These are phyloP conservation scores for Bugulina stolonifera DNA, from an alignment of 2,888 invertebrate genomes.

Conservation along the genomic window DNA sequence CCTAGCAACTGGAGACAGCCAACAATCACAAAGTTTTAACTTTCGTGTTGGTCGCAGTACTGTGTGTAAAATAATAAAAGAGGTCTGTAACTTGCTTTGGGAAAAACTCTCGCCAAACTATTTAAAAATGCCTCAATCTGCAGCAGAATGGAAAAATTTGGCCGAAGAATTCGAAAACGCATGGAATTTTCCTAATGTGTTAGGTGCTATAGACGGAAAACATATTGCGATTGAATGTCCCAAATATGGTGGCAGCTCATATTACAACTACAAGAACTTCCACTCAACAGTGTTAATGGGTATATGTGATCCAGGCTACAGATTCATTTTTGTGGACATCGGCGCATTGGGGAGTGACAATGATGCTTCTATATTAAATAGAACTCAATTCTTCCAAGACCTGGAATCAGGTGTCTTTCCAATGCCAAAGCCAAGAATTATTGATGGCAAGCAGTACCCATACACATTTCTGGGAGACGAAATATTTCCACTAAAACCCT, in stretches of 20 bases:
- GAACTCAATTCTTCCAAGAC: background rate
- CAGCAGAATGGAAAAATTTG: slow-evolving; percentile 27
- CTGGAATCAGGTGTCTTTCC: background rate
- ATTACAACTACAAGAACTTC: slow-evolving; percentile 27
- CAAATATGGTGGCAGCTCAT: background rate
- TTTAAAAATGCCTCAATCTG: slow-evolving; percentile 15
- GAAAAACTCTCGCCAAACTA: slow-evolving; percentile 20
- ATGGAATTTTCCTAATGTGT: slow-evolving; percentile 26
- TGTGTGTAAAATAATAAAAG: too few species aligned
- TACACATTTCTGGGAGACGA: too few species aligned
- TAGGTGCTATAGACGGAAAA: slow-evolving; percentile 28
- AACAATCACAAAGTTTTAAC: too few species aligned
- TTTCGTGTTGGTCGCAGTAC: too few species aligned
- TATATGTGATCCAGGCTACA: slow-evolving; percentile 14
- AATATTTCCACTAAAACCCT: too few species aligned
- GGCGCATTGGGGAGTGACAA: background rate
- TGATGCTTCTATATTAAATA: background rate
- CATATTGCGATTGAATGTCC: slow-evolving; percentile 25
- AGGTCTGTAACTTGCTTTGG: too few species aligned
- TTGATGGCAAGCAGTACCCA: too few species aligned
- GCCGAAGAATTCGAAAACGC: background rate
- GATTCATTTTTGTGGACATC: background rate
- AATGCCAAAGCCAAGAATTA: background rate
- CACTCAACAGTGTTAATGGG: too few species aligned
- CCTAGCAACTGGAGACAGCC: too few species aligned